Percentiles rank a stretch among this genome's conserved stretches.
Evolutionary conservation across 2,113 vertebrate species (phyloP).

Genomic region (Sminthopsis crassicaudata): DNA sequence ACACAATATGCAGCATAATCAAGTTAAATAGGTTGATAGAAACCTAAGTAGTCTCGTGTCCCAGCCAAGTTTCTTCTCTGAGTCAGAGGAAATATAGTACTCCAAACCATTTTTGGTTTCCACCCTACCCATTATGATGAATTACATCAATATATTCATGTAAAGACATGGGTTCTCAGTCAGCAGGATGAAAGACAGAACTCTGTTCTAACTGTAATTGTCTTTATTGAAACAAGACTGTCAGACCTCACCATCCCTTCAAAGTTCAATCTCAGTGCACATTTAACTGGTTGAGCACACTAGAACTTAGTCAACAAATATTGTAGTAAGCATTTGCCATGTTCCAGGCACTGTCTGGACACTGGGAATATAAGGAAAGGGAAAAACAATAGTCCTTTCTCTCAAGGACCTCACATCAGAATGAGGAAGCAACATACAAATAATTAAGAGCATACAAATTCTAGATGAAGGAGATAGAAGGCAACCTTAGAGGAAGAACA

Average conservation of each 20-base stretch:
- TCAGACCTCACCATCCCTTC: neutral
- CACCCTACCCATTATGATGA: neutral
- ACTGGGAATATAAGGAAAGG: neutral
- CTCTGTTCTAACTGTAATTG: neutral
- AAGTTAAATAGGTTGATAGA: neutral
- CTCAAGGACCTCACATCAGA: neutral
- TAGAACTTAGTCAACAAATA: neutral
- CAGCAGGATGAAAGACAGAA: neutral
- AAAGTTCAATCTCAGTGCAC: neutral
- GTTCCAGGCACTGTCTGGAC: neutral
- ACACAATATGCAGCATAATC: neutral
- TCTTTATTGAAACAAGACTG: neutral
- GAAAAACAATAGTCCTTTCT: neutral
- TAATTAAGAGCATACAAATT: neutral
- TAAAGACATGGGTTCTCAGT: neutral
- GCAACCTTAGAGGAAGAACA: neutral
- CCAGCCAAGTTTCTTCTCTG: conserved; percentile 1
- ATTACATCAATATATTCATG: neutral
- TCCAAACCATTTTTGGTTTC: neutral
- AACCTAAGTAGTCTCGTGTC: neutral
- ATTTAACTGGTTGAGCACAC: neutral
- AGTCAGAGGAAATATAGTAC: neutral
- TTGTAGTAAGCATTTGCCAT: neutral
- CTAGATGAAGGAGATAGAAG: neutral
- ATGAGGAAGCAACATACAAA: neutral